These are phyloP conservation scores for Trachythela sp. DNA, from an alignment of 64 coral and sea anemone genomes.

Conservation along the genomic window DNA sequence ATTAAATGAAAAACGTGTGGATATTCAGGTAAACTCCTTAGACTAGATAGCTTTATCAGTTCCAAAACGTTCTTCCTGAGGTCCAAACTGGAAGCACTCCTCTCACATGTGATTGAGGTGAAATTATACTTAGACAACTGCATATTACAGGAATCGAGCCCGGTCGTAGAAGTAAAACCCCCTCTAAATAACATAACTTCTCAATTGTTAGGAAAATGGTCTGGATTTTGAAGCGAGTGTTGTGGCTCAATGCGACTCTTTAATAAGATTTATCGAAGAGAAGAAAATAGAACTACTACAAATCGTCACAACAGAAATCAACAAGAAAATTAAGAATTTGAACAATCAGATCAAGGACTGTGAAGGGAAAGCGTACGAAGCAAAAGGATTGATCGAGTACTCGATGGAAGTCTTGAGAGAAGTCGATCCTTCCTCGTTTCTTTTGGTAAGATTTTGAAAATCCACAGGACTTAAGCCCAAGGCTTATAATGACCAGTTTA, in stretches of 20 bases:
- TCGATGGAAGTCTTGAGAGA: conserved; percentile 68
- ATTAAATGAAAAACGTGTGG: conserved; percentile 26
- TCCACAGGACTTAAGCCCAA: not conserved
- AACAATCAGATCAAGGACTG: conserved; percentile 63
- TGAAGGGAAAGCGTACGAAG: conserved; percentile 54
- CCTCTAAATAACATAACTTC: not conserved
- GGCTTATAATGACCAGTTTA: not conserved
- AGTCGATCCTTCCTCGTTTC: conserved; percentile 77
- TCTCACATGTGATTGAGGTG: too few species aligned
- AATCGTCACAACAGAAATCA: conserved; percentile 69
- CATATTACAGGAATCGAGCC: not conserved
- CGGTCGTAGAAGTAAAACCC: too few species aligned
- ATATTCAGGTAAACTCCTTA: conserved; percentile 47
- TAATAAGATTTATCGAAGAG: conserved; percentile 72
- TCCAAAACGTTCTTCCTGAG: too few species aligned
- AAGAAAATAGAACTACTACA: conserved; percentile 69
- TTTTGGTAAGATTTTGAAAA: conserved; percentile 58
- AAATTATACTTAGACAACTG: too few species aligned
- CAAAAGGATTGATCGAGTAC: conserved; percentile 61
- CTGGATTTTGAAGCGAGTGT: conserved; percentile 98
- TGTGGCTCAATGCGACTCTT: conserved; percentile 87
- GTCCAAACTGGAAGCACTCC: too few species aligned
- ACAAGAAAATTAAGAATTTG: conserved; percentile 63
- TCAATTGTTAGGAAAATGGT: conserved; percentile 68
- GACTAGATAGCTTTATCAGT: too few species aligned